These are phyloP conservation scores for Enteromius paludinosus DNA, from an alignment of 2,797 vertebrate genomes.

Conservation along the genomic window DNA sequence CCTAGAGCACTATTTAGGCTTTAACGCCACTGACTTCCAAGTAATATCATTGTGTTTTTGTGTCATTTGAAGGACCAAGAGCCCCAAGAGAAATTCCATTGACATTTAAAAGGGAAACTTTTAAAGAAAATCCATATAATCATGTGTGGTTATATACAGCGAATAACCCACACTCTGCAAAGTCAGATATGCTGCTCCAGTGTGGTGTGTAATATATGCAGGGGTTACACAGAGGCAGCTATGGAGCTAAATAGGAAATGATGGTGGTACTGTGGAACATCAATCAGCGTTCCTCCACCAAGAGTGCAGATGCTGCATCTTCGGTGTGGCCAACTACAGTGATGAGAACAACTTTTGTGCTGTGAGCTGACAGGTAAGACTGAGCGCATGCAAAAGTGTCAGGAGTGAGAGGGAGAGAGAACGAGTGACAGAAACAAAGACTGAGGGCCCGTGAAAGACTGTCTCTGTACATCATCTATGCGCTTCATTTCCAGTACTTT, in stretches of 20 bases:
- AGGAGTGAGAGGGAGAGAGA: slow-evolving; percentile 36
- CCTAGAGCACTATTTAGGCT: slow-evolving; percentile 14
- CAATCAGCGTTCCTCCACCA: slow-evolving; percentile 33
- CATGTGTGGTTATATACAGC: neutral
- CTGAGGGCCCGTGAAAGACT: slow-evolving; percentile 44
- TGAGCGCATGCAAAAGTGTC: slow-evolving; percentile 34
- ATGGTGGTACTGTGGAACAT: slow-evolving; percentile 48
- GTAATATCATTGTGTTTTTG: slow-evolving; percentile 10
- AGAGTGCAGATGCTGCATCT: slow-evolving; percentile 45
- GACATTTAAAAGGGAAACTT: slow-evolving; percentile 37
- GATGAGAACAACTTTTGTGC: slow-evolving; percentile 44
- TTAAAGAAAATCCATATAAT: slow-evolving; percentile 30
- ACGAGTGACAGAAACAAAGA: slow-evolving; percentile 49
- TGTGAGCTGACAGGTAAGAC: slow-evolving; percentile 45
- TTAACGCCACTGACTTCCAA: neutral
- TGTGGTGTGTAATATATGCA: slow-evolving; percentile 34
- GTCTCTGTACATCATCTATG: slow-evolving; percentile 47
- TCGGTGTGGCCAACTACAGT: slow-evolving; percentile 31
- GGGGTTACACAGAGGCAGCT: slow-evolving; percentile 29
- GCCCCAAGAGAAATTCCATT: slow-evolving; percentile 33
- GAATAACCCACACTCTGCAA: neutral
- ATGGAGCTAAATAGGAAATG: slow-evolving; percentile 51
- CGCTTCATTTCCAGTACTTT: slow-evolving; percentile 49
- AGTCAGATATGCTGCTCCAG: slow-evolving; percentile 19
- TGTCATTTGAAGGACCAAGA: slow-evolving; percentile 24